Evolutionary conservation across 2,797 vertebrate genomes (phyloP).

Genomic region (Rhinoraja longicauda): DNA sequence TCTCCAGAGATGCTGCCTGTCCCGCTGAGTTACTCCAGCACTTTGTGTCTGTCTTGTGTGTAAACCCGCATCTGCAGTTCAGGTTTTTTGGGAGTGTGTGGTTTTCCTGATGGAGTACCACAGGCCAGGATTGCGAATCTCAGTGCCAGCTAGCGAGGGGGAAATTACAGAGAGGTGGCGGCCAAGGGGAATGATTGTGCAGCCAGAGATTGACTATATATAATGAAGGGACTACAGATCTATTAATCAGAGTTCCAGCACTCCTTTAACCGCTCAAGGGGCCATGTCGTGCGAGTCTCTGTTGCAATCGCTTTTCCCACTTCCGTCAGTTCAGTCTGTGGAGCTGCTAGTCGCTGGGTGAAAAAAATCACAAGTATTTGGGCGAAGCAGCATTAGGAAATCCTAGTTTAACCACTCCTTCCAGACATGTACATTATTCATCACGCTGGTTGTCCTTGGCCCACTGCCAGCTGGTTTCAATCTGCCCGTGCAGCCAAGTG

Average conservation of each 20-base stretch:
- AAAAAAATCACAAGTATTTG: neutral
- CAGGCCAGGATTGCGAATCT: no score
- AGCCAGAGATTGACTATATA: neutral
- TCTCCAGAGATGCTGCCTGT: neutral
- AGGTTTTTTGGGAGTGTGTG: no score
- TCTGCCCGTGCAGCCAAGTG: no score
- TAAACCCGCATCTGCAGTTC: no score
- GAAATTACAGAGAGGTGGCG: neutral
- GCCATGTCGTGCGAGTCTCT: neutral
- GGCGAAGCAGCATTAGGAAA: conserved; percentile 15
- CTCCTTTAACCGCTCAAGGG: no score
- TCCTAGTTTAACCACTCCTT: neutral
- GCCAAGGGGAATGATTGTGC: neutral
- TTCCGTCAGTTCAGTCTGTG: neutral
- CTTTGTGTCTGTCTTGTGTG: no score
- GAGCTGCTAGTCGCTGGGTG: neutral
- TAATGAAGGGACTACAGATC: neutral
- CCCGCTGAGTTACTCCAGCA: no score
- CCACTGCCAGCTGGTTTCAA: neutral
- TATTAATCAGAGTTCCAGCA: neutral
- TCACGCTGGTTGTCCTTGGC: neutral
- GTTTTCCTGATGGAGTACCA: no score
- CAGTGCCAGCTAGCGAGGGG: no score
- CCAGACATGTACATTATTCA: neutral
- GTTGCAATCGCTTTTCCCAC: neutral